These are phyloP conservation scores for Argyresthia goedartella DNA, from an alignment of 2,888 invertebrate genomes.

Conservation along the genomic window DNA sequence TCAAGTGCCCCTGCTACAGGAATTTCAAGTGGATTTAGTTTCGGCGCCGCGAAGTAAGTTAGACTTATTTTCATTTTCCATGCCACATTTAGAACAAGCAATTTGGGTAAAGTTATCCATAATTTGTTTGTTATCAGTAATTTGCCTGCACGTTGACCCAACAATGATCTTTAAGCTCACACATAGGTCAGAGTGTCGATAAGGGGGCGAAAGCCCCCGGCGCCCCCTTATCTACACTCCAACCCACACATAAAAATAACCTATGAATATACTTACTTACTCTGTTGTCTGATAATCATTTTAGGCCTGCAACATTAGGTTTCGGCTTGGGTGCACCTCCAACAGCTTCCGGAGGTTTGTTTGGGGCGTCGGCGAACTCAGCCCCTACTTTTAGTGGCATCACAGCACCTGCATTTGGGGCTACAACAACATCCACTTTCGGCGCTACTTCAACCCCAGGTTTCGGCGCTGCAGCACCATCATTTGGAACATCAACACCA, in stretches of 20 bases:
- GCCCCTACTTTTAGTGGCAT: slow-evolving; percentile 24
- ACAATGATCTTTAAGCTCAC: too few relatives aligned
- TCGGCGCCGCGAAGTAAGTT: slow-evolving; percentile 59
- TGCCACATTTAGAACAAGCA: neutral
- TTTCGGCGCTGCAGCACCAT: slow-evolving; percentile 21
- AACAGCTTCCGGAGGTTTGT: slow-evolving; percentile 28
- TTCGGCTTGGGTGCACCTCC: slow-evolving; percentile 26
- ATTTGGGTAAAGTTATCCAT: slow-evolving; percentile 4
- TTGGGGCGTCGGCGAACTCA: slow-evolving; percentile 24
- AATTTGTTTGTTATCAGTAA: neutral
- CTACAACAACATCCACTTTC: slow-evolving; percentile 22
- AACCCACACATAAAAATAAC: neutral
- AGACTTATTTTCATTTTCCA: neutral
- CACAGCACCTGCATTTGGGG: slow-evolving; percentile 23
- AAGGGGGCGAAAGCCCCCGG: too few relatives aligned
- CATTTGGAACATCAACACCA: slow-evolving; percentile 21
- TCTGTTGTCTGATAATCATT: slow-evolving; percentile 3
- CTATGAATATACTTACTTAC: neutral
- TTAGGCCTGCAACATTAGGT: slow-evolving; percentile 45
- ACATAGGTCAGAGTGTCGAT: too few relatives aligned
- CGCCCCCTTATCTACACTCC: too few relatives aligned
- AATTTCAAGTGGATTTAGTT: slow-evolving; percentile 49
- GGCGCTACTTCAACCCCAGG: slow-evolving; percentile 22
- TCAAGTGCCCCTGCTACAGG: slow-evolving; percentile 61
- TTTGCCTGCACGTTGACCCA: neutral